A percentile compares a stretch with the other conserved stretches of the same genome.
Evolutionary conservation across 1,140 invertebrate species (phyloP).

Genomic region (Caenorhabditis tropicalis): DNA sequence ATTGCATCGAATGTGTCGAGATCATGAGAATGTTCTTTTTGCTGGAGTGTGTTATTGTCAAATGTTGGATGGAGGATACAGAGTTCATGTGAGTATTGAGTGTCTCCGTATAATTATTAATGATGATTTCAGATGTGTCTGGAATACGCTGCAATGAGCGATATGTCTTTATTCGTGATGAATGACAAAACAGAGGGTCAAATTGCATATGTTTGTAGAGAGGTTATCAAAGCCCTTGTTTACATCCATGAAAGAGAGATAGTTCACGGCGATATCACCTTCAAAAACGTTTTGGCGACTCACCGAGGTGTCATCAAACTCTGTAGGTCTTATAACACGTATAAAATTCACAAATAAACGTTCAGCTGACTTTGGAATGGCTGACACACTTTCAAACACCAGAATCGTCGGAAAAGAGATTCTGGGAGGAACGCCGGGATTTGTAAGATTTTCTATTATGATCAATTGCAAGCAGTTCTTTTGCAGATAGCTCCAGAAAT

Average conservation of each 20-base stretch:
- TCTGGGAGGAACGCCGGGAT: background rate
- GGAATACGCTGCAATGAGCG: background rate
- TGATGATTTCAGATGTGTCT: background rate
- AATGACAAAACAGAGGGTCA: background rate
- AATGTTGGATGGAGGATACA: background rate
- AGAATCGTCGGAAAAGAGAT: background rate
- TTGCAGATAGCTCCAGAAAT: background rate
- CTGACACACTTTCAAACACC: background rate
- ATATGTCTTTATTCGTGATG: background rate
- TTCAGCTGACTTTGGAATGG: slow-evolving; percentile 16
- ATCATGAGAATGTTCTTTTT: background rate
- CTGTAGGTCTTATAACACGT: background rate
- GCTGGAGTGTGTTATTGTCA: background rate
- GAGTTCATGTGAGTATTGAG: slow-evolving; percentile 13
- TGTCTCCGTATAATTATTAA: background rate
- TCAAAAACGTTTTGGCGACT: background rate
- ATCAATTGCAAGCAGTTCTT: background rate
- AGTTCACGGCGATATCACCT: background rate
- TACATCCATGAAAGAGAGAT: background rate
- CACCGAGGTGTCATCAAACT: background rate
- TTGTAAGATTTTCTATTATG: background rate
- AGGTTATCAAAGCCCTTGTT: background rate
- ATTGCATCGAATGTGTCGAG: background rate
- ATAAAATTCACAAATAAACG: background rate
- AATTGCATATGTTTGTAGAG: background rate